Base-by-base conservation (phyloP, 2,888 invertebrate genomes). In the Chouioia cunea region DNA sequence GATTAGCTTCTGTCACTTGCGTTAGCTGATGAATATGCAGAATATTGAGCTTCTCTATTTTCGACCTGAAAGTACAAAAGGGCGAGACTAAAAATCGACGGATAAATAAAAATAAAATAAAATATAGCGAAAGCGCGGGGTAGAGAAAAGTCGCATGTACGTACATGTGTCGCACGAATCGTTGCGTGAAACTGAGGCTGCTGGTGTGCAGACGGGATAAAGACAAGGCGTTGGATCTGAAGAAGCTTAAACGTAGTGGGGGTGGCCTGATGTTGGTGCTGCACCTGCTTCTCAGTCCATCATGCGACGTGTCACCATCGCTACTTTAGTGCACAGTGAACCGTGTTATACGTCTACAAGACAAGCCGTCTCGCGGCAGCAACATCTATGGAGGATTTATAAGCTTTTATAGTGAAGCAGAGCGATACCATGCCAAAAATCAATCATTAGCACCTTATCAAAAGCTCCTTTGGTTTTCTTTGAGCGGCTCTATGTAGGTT, bases 201-300 rank as follows among this genome's bases (percentile, higher is more conserved):
- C n/a, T n/a, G 53, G 53, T 27, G 27, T 27, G 36, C 36, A 12
- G 36, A 27, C 27, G 10, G 36, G 10, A 69, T 43, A 62, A 69
- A 72, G 59, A 65, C 70, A 69, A 74, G 67, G 44, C 67, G 58
- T 53, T 68, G 53, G 63, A 69, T 53, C 18, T 47, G 47, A 65
- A 20, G n/a, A 63, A 56, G 65, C 70, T 65, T 77, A 79, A 79
- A 79, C 77, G 79, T 50, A 18, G 66, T 44, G 47, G 66, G 62
- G 53, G 71, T 59, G 64, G 71, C 2, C 36, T 6, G 60, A 52
- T 27, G 78, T 78, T 76, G 79, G 79, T 79, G 74, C 79, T 80
- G 84, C 84, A 85, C 84, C 85, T 85, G 85, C 80, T 81, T 78
- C 80, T 78, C 82, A 81, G 83, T 85, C 81, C 82, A 82, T 85